Percentiles rank a stretch among this genome's conserved stretches.
Conservation (phyloP, 1,140 invertebrate species). For the Steinernema feltiae region DNA sequence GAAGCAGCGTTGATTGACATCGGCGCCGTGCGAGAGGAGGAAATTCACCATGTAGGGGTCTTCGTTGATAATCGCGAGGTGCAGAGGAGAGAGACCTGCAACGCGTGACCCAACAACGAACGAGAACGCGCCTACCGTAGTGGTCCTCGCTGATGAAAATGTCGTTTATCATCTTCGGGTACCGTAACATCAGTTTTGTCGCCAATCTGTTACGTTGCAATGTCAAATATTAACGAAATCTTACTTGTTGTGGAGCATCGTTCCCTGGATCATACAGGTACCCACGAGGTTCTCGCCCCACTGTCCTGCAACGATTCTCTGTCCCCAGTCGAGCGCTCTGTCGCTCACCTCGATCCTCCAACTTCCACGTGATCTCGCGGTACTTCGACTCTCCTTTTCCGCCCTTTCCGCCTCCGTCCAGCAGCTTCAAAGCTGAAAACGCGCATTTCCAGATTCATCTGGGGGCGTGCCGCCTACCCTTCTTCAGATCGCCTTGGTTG, state of each 20-base stretch:
- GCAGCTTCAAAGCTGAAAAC: constrained; percentile 49
- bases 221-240: too few relatives aligned
- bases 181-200: constrained; percentile 78
- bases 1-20: constrained; percentile 79
- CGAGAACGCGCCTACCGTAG: constrained; percentile 68
- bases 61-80: constrained; percentile 95
- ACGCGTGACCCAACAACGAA: background rate
- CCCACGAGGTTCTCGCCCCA: constrained; percentile 92
- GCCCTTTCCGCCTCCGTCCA: constrained; percentile 62
- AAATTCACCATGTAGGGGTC: constrained; percentile 94
- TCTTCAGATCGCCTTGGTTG: constrained; percentile 56
- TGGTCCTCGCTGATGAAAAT: constrained; percentile 92
- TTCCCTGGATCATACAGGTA: constrained; percentile 82
- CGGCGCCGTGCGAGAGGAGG: constrained; percentile 78
- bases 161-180: constrained; percentile 89
- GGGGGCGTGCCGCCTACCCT: constrained; percentile 38
- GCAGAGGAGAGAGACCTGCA: constrained; percentile 63
- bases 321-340: too few relatives aligned
- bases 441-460: constrained; percentile 3
- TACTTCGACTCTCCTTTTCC: constrained; percentile 64
- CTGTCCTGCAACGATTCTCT: too few relatives aligned
- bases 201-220: too few relatives aligned
- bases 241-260: constrained; percentile 83
- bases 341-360: constrained; percentile 73
- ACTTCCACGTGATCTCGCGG: constrained; percentile 81